phyloP scores from a whole-genome alignment of 1,140 invertebrate genomes.

The Phortica variegata region DNA sequence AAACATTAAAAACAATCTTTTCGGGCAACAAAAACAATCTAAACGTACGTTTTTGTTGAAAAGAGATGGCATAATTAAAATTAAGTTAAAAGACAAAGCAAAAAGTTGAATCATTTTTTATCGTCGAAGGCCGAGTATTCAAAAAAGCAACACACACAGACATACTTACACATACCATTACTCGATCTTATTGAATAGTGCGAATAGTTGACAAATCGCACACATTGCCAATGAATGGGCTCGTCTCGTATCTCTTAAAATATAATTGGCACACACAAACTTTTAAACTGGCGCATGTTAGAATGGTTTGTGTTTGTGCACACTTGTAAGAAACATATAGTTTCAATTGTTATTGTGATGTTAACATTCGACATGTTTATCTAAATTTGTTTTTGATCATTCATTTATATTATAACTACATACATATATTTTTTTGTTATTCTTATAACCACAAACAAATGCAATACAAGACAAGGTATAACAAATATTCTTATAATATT shows the following conservation, averaged over 20 bases:
- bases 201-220: background rate
- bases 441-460: no score
- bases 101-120: no score
- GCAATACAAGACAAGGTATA: no score
- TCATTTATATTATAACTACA: constrained; percentile 14
- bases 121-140: constrained; percentile 14
- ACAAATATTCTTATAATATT: constrained; percentile 5
- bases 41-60: constrained; percentile 50
- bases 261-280: no score
- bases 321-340: constrained; percentile 1
- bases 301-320: no score
- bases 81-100: constrained; percentile 25
- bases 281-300: no score
- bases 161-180: no score
- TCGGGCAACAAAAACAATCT: constrained; percentile 31
- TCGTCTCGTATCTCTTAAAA: background rate
- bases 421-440: background rate
- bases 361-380: no score
- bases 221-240: background rate
- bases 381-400: constrained; percentile 8
- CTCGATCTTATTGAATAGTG: background rate
- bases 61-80: constrained; percentile 35
- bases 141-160: background rate
- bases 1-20: constrained; percentile 10
- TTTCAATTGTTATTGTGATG: constrained; percentile 20